These are phyloP conservation scores for Cygnus atratus DNA, from an alignment of 2,113 vertebrate genomes.

Conservation along the genomic window DNA sequence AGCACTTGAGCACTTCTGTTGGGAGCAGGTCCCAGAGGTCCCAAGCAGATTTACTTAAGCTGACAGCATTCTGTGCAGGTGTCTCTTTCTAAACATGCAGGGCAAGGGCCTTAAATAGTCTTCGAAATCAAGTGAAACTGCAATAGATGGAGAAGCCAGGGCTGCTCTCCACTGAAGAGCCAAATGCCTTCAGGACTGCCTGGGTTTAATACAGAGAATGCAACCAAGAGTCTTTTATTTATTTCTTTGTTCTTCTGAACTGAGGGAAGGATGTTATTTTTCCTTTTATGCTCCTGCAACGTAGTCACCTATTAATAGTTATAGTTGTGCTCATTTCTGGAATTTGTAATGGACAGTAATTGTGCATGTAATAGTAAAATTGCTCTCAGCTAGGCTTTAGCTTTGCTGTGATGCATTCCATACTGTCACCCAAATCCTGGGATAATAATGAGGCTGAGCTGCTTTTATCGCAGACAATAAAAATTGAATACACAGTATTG, in stretches of 20 bases:
- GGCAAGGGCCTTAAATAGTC: not conserved
- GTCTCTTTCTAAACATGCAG: not conserved
- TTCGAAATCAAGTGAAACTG: not conserved
- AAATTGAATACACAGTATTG: not conserved
- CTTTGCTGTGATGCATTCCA: conserved; percentile 29
- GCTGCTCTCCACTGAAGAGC: conserved; percentile 10
- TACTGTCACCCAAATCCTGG: conserved; percentile 41
- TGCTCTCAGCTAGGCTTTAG: conserved; percentile 46
- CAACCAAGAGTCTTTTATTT: conserved; percentile 54
- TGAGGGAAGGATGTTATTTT: conserved; percentile 53
- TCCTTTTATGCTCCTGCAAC: conserved; percentile 51
- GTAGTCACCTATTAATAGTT: conserved; percentile 61
- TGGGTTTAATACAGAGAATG: conserved; percentile 38
- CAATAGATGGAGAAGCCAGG: not conserved
- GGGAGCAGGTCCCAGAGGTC: not conserved
- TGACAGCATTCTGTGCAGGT: not conserved
- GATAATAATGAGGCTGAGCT: conserved; percentile 35
- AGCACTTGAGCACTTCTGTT: rapidly evolving
- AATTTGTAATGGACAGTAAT: conserved; percentile 57
- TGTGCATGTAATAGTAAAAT: conserved; percentile 49
- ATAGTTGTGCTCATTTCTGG: conserved; percentile 52
- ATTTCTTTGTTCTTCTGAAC: conserved; percentile 56
- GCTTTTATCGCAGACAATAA: conserved; percentile 56
- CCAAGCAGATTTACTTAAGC: not conserved
- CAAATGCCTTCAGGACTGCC: conserved; percentile 58